A percentile compares a stretch with the other conserved stretches of the same genome.
These are phyloP conservation scores for Itoplectis maculator DNA, from an alignment of 2,888 invertebrate species.

Conservation along the genomic window DNA sequence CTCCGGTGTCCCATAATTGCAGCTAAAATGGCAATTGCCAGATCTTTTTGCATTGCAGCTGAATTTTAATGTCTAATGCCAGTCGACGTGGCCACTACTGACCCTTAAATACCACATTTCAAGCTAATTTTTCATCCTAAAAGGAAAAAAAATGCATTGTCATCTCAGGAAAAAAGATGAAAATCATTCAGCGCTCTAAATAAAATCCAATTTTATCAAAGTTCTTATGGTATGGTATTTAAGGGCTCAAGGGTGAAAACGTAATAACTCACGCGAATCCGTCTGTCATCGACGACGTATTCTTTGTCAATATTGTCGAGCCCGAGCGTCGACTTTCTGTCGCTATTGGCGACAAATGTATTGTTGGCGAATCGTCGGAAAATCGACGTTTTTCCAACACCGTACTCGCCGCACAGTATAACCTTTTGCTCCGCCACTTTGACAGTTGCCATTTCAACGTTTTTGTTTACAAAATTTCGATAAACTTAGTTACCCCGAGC, in stretches of 20 bases:
- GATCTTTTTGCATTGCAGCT: slow-evolving; percentile 1
- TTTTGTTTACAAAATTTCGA: neutral
- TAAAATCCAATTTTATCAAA: too few species aligned
- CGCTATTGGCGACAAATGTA: slow-evolving; percentile 93
- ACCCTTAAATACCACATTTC: slow-evolving; percentile 13
- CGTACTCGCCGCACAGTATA: slow-evolving; percentile 97
- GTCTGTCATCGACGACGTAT: slow-evolving; percentile 91
- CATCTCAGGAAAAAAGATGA: neutral
- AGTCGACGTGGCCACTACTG: neutral
- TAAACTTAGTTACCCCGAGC: too few species aligned
- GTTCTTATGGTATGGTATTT: too few species aligned
- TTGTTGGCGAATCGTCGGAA: slow-evolving; percentile 96
- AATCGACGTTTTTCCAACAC: slow-evolving; percentile 97
- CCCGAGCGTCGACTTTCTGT: slow-evolving; percentile 95
- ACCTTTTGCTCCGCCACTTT: slow-evolving; percentile 95
- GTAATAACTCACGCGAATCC: slow-evolving; percentile 89
- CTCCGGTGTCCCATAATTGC: slow-evolving; percentile 98
- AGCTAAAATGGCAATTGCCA: slow-evolving; percentile 86
- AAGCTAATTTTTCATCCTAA: neutral
- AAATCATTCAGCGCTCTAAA: too few species aligned
- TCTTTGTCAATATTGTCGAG: slow-evolving; percentile 95
- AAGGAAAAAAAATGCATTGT: neutral
- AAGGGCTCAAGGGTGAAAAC: neutral
- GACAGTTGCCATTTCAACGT: slow-evolving; percentile 89
- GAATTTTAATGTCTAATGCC: neutral